Base-by-base conservation (phyloP, 2,113 vertebrate species). In the Benitochromis conjunctus region DNA sequence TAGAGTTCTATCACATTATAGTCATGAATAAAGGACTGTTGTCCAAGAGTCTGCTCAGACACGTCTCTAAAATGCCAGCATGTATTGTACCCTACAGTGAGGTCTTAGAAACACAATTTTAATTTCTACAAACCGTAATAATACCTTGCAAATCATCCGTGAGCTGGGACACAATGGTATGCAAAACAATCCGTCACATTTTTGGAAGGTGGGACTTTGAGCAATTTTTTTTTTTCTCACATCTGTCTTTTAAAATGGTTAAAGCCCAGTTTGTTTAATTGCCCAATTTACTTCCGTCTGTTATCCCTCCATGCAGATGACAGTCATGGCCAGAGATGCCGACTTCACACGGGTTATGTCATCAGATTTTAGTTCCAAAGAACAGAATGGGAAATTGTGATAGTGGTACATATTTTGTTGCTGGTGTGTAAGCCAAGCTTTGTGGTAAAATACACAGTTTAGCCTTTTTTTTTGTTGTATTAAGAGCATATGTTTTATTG, bases 1-100 rank as follows among this genome's bases (percentile, higher is more conserved):
- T 86, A 87, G 83, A 79, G 86, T 79, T 88, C 86, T 62, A 60
- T 90, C 82, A 84, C 79, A 90, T 90, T 90, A 85, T 77, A 60
- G 82, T 69, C 85, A 69, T 83, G 88, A 90, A 83, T 83, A 90
- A 91, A 82, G 77, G 57, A 80, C 80, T 77, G 78, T 62, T 82
- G 62, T 78, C 77, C 54, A 29, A 82, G 38, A 55, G 36, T 64
- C 60, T 43, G 14, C 78, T 71, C 48, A 56, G 58, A 10, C 38
- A 10, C 36, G 16, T 80, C 66, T 89, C 56, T 87, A 79, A 90
- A 79, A 53, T 77, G 79, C 57, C 58, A 36, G 69, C 64, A 62
- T 4, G 14, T 11, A 66, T 64, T 51, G 46, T 82, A 58, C 46
- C 80, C 34, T 55, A 85, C 21, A 74, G 19, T 54, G 46, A 86